Evolutionary conservation across 1,140 invertebrate genomes (phyloP).

Genomic region (Trichonephila clavata): DNA sequence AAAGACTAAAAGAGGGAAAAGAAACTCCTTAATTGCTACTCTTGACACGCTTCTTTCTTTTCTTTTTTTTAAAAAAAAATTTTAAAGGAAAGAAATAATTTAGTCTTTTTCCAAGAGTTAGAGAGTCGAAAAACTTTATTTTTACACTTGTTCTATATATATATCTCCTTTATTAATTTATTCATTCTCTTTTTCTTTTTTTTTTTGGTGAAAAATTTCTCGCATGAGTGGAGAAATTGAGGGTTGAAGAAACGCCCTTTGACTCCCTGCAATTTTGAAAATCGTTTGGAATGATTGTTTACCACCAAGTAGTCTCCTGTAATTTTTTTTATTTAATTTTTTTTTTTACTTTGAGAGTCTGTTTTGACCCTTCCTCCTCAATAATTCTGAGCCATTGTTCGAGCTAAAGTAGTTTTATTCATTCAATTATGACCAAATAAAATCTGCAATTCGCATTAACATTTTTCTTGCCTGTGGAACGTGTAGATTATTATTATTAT

Average conservation of each 20-base stretch:
- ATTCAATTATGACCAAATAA: too few species aligned
- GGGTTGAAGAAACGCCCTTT: conserved; percentile 13
- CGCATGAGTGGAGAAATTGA: neutral
- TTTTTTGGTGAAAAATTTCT: neutral
- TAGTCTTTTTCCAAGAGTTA: neutral
- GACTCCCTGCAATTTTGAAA: neutral
- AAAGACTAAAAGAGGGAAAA: neutral
- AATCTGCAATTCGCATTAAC: too few species aligned
- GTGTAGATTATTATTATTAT: too few species aligned
- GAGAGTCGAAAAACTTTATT: too few species aligned
- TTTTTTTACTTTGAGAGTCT: neutral
- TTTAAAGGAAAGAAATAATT: neutral
- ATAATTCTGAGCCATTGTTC: too few species aligned
- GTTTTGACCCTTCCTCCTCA: too few species aligned
- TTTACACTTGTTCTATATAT: neutral
- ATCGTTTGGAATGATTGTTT: neutral
- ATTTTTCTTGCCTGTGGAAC: too few species aligned
- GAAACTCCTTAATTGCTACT: neutral
- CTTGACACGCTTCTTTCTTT: neutral
- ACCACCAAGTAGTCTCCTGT: neutral
- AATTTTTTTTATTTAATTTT: neutral
- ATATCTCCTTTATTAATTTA: neutral
- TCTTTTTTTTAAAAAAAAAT: neutral
- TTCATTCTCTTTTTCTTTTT: neutral
- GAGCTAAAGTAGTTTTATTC: too few species aligned